Conservation (phyloP, 2,888 invertebrate species). For the Hyalella azteca region DNA sequence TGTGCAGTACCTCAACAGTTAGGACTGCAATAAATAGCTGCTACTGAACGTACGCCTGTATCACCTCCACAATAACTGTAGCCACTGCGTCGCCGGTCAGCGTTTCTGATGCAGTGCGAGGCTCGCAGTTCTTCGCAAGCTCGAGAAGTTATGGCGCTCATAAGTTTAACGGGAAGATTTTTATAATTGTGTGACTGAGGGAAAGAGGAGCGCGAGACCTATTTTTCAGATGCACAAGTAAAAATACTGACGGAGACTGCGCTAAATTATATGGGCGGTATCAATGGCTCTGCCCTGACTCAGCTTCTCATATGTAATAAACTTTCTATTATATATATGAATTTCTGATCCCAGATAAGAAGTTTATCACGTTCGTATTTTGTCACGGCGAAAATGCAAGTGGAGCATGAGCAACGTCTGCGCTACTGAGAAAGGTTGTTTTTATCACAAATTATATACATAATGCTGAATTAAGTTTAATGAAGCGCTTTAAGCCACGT, state of each 20-base stretch:
- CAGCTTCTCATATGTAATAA: slow-evolving; percentile 24
- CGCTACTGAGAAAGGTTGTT: too few species aligned
- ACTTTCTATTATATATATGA: slow-evolving; percentile 19
- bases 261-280: slow-evolving; percentile 18
- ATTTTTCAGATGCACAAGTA: slow-evolving; percentile 4
- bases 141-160: slow-evolving; percentile 14
- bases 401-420: too few species aligned
- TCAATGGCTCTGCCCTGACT: slow-evolving; percentile 19
- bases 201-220: slow-evolving; percentile 17
- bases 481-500: too few species aligned
- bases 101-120: background rate
- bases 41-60: too few species aligned
- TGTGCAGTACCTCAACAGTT: too few species aligned
- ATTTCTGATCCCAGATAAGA: slow-evolving; percentile 15
- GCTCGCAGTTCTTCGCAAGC: background rate
- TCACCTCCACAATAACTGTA: too few species aligned
- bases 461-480: too few species aligned
- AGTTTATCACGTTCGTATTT: background rate
- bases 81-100: too few species aligned
- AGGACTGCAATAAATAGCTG: too few species aligned
- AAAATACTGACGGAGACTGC: slow-evolving; percentile 22
- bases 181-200: slow-evolving; percentile 37
- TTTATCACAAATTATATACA: too few species aligned
- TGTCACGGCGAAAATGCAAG: slow-evolving; percentile 7
- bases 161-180: slow-evolving; percentile 30